Percentiles rank a stretch among this genome's conserved stretches.
Evolutionary conservation across 2,888 invertebrate species (phyloP).

Genomic region (Gandaritis pyraliata): DNA sequence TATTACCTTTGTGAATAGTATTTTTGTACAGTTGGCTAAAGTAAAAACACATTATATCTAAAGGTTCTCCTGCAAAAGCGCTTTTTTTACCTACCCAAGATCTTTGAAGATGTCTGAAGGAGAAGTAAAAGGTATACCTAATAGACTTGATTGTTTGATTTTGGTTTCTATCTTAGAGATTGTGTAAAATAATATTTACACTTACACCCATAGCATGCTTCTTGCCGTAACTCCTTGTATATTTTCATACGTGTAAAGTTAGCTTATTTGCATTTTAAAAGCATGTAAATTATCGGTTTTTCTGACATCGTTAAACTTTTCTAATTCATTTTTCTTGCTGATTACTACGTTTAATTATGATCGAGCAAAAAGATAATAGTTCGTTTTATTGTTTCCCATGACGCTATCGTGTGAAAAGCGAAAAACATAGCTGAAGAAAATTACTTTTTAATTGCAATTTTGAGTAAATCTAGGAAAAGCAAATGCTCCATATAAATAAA

Average conservation of each 20-base stretch:
- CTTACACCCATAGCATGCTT: too few species aligned
- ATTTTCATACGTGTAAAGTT: background rate
- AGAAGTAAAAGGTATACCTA: too few species aligned
- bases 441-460: background rate
- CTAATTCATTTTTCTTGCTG: background rate
- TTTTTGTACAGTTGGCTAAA: too few species aligned
- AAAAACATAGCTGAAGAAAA: background rate
- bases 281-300: background rate
- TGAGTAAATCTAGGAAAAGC: constrained; percentile 6
- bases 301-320: constrained; percentile 2
- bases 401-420: constrained; percentile 21
- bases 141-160: too few species aligned
- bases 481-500: constrained; percentile 21
- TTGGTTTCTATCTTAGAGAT: too few species aligned
- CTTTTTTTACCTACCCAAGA: too few species aligned
- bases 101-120: too few species aligned
- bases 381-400: constrained; percentile 11
- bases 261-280: background rate
- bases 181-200: too few species aligned
- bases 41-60: too few species aligned
- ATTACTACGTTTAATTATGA: background rate
- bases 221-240: too few species aligned
- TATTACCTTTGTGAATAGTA: too few species aligned
- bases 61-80: too few species aligned
- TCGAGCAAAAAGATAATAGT: constrained; percentile 8